phyloP scores from a whole-genome alignment of 2,797 vertebrate species.

The Malacoraja senta region DNA sequence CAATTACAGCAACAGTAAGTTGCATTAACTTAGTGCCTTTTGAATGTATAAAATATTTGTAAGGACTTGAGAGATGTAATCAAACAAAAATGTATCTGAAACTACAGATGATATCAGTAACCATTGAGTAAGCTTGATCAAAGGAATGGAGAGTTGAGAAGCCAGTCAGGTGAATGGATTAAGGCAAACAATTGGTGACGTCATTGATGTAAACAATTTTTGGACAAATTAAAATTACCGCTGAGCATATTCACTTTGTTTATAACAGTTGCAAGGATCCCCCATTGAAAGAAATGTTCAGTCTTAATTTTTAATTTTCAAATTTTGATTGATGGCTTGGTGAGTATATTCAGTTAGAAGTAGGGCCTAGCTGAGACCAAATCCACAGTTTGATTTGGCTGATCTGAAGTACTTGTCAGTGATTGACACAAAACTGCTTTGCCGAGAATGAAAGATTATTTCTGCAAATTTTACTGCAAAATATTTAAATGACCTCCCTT shows the following conservation, averaged over 20 bases:
- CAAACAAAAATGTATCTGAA: background rate
- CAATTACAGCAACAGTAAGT: background rate
- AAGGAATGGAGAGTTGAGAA: no score
- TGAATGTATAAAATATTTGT: background rate
- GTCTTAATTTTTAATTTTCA: background rate
- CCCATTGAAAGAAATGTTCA: background rate
- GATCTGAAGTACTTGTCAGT: background rate
- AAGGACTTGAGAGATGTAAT: no score
- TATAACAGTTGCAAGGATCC: background rate
- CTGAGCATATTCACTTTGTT: background rate
- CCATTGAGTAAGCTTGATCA: no score
- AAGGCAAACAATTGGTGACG: no score
- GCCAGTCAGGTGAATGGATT: no score
- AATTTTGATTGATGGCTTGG: background rate
- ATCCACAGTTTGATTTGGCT: background rate
- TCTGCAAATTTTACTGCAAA: background rate
- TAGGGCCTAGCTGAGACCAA: background rate
- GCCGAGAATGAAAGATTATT: background rate
- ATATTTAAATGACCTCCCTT: background rate
- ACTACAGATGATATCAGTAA: background rate
- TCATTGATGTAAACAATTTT: background rate
- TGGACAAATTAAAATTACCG: background rate
- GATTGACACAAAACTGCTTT: background rate
- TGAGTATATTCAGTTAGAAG: background rate
- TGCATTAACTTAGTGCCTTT: background rate